Evolutionary conservation across 2,113 vertebrate genomes (phyloP), one percentile per base, ranked within the genome.

Genomic region (Erythrocercus mccallii): DNA sequence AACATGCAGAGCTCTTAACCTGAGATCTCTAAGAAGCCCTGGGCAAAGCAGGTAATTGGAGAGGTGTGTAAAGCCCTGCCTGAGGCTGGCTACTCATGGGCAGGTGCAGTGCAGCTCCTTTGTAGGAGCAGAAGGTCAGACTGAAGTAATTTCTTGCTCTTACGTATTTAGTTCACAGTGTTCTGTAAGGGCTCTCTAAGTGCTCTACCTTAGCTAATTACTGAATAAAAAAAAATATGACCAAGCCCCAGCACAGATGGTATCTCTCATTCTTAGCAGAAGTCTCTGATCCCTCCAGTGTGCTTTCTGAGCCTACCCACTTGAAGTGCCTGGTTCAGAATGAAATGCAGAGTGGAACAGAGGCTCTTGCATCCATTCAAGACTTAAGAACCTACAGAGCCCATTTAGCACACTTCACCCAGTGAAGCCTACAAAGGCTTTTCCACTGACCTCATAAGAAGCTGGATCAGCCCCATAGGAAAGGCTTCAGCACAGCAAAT

Each of bases 401-500:
- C 30, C 42, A 35, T 51, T 69, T 50, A 66, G 23, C 42, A 48
- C 47, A 68, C 12, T 57, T 62, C 35, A 33, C 5, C 27, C 58
- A 44, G 50, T 13, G 42, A 85, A 88, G 51, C 44, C 47, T 56
- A 23, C 0, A 2, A 61, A 83, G 44, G 16, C 54, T 91, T 92
- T 87, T 84, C 47, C 33, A 25, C 27, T 85, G 85, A 56, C 68
- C 31, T 88, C 61, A 24, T 51, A 77, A 86, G 61, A 85, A 85
- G 27, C 15, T 53, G 73, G 66, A 94, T 72, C 5, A 2, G 42
- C 40, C 60, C 53, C 38, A 38, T 38, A 85, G 81, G 68, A 91
- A 95, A 96, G 73, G 64, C 58, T 82, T 90, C 81, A 79, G 42
- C 37, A 15, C 56, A 88, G 60, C 50, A 96, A 84, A 79, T 44